These are phyloP conservation scores for Rhagoletis zephyria DNA, from an alignment of 1,140 invertebrate species.

Conservation along the genomic window DNA sequence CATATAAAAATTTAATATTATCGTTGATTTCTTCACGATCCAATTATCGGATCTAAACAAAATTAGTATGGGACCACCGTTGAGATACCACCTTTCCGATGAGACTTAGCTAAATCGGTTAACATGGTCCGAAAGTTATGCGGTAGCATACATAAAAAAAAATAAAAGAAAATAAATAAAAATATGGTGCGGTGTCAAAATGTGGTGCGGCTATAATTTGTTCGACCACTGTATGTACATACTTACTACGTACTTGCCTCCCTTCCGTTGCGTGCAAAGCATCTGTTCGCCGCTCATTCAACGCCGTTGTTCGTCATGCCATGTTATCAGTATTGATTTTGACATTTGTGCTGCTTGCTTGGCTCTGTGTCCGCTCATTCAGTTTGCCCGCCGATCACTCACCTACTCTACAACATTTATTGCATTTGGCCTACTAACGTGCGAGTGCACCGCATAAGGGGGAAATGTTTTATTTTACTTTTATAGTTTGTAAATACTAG, in stretches of 20 bases:
- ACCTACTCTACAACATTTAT: not conserved
- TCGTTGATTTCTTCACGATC: too few species aligned
- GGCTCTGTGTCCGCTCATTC: not conserved
- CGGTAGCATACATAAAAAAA: too few species aligned
- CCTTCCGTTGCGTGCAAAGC: not conserved
- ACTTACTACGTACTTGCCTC: not conserved
- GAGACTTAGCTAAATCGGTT: too few species aligned
- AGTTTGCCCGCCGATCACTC: not conserved
- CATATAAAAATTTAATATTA: too few species aligned
- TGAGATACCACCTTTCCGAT: too few species aligned
- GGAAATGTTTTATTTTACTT: constrained; percentile 2
- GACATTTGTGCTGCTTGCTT: not conserved
- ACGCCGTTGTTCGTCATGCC: not conserved
- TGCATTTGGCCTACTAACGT: constrained; percentile 33
- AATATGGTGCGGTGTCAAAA: too few species aligned
- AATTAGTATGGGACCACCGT: too few species aligned
- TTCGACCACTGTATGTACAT: too few species aligned
- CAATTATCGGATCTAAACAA: too few species aligned
- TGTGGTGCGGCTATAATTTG: too few species aligned
- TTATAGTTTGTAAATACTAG: constrained; percentile 15
- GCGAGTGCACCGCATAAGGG: not conserved
- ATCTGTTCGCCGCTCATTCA: not conserved
- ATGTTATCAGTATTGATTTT: constrained; percentile 44
- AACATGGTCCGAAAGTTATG: too few species aligned
- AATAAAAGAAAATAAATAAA: too few species aligned